These are phyloP conservation scores for Patella ulyssiponensis DNA, from an alignment of 2,888 invertebrate genomes.

Conservation along the genomic window DNA sequence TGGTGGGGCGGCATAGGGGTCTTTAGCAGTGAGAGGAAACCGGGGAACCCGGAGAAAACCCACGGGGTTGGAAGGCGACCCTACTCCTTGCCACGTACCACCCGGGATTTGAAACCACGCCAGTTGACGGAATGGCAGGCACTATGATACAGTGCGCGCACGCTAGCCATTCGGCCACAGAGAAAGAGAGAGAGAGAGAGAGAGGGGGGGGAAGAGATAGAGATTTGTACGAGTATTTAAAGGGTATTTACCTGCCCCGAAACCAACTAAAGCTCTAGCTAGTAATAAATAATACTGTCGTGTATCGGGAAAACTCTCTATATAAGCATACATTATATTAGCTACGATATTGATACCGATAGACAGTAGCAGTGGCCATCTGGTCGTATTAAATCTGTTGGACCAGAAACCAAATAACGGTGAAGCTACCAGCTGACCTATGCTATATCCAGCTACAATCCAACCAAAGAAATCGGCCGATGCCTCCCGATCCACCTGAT, in stretches of 20 bases:
- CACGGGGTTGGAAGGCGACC: too few relatives aligned
- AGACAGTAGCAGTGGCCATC: constrained; percentile 64
- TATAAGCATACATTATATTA: constrained; percentile 68
- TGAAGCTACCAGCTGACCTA: constrained; percentile 71
- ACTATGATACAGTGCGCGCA: too few relatives aligned
- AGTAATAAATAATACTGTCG: constrained; percentile 52
- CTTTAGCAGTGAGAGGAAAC: too few relatives aligned
- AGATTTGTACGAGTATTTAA: too few relatives aligned
- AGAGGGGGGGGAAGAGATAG: too few relatives aligned
- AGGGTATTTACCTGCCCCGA: constrained; percentile 65
- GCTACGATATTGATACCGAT: constrained; percentile 65
- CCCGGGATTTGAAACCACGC: too few relatives aligned
- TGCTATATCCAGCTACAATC: constrained; percentile 69
- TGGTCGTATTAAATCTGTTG: constrained; percentile 51
- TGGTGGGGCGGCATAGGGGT: too few relatives aligned
- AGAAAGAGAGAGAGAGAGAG: too few relatives aligned
- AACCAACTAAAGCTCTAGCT: constrained; percentile 66
- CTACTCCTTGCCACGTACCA: too few relatives aligned
- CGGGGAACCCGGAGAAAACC: too few relatives aligned
- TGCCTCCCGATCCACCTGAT: constrained; percentile 56
- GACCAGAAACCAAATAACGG: constrained; percentile 69
- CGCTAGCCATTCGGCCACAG: too few relatives aligned
- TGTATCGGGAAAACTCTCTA: constrained; percentile 56
- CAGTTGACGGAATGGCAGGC: too few relatives aligned
- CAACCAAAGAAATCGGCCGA: constrained; percentile 67